phyloP scores from a whole-genome alignment of 1,140 invertebrate species.

The Drosophila ercepeae region DNA sequence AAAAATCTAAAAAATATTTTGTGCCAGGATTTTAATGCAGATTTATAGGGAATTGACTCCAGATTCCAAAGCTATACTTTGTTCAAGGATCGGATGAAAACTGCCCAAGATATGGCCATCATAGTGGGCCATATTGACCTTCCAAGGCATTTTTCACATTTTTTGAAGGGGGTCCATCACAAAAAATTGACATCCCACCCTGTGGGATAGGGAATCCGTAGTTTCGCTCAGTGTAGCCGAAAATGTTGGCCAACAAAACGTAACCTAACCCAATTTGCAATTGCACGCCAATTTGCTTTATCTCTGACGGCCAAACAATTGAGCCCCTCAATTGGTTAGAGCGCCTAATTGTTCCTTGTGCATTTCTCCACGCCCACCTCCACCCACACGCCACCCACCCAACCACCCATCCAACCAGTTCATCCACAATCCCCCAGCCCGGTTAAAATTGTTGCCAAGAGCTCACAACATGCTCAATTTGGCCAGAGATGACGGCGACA shows the following conservation, averaged over 20 bases:
- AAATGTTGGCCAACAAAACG: constrained; percentile 1
- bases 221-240: neutral
- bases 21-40: too few relatives aligned
- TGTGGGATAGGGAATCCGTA: too few relatives aligned
- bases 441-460: constrained; percentile 15
- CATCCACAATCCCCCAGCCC: neutral
- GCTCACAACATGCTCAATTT: constrained; percentile 41
- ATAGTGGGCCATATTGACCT: too few relatives aligned
- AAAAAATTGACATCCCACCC: too few relatives aligned
- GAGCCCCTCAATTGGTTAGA: constrained; percentile 41
- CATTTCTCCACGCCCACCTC: constrained; percentile 1
- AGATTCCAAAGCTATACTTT: too few relatives aligned
- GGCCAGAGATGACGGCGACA: constrained; percentile 48
- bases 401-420: neutral
- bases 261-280: neutral
- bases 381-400: neutral
- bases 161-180: too few relatives aligned
- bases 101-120: too few relatives aligned
- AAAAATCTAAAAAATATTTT: too few relatives aligned
- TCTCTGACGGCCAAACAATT: constrained; percentile 27
- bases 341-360: constrained; percentile 39
- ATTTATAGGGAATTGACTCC: too few relatives aligned
- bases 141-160: too few relatives aligned
- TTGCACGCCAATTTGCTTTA: constrained; percentile 23
- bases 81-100: too few relatives aligned